These are phyloP conservation scores for Archegozetes longisetosus DNA, from an alignment of 1,140 invertebrate species.

Conservation along the genomic window DNA sequence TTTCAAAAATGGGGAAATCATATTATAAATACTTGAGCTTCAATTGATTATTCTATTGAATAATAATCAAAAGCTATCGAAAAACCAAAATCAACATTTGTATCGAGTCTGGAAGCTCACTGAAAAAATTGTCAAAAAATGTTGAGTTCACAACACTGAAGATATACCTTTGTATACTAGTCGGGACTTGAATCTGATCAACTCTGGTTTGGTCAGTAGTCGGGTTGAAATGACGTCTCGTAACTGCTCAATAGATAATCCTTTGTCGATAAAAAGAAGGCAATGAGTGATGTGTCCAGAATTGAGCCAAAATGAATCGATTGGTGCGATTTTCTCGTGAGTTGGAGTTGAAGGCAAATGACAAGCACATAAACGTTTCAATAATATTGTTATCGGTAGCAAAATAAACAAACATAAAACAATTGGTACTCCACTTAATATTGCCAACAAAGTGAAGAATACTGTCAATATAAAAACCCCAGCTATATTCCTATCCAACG, in stretches of 20 bases:
- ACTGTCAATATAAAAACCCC: constrained; percentile 28
- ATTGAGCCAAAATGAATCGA: constrained; percentile 14
- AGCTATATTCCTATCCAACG: constrained; percentile 32
- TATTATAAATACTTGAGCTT: too few relatives aligned
- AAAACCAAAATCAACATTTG: background rate
- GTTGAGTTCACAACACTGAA: background rate
- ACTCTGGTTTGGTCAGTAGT: constrained; percentile 10
- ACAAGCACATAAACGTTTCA: constrained; percentile 18
- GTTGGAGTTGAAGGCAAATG: background rate
- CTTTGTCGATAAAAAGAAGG: constrained; percentile 9
- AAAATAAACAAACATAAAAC: constrained; percentile 24
- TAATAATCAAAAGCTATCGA: background rate
- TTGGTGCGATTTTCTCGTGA: constrained; percentile 4
- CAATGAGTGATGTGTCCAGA: constrained; percentile 1
- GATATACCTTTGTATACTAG: constrained; percentile 11
- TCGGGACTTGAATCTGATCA: constrained; percentile 10
- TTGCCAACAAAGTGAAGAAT: constrained; percentile 28
- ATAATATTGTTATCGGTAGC: constrained; percentile 25
- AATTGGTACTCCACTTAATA: constrained; percentile 26
- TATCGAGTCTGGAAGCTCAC: background rate
- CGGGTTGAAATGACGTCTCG: constrained; percentile 13
- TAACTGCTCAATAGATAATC: constrained; percentile 13
- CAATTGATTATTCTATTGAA: background rate
- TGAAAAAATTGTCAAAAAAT: background rate
- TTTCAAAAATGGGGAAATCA: too few relatives aligned